Conservation (phyloP, 2,113 vertebrate species). For the Sapayoa aenigma region DNA sequence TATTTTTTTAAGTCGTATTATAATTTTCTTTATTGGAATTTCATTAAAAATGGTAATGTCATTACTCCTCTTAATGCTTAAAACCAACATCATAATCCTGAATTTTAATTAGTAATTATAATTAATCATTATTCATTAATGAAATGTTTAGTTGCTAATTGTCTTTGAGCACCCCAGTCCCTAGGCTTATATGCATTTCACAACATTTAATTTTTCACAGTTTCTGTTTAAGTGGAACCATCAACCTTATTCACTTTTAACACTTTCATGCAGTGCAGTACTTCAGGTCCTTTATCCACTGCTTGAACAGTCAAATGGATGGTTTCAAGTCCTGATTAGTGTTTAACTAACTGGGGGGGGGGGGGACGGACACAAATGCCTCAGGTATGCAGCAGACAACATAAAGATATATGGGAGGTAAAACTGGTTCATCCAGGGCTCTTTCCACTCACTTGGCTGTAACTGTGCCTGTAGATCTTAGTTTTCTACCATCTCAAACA, state of each 20-base stretch:
- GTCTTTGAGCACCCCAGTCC: slow-evolving; percentile 78
- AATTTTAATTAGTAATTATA: slow-evolving; percentile 86
- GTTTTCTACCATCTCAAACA: background rate
- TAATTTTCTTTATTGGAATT: slow-evolving; percentile 74
- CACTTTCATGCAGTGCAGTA: background rate
- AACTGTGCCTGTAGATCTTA: background rate
- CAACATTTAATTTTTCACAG: slow-evolving; percentile 64
- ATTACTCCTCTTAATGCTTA: slow-evolving; percentile 77
- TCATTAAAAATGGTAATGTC: slow-evolving; percentile 82
- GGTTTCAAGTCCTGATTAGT: background rate
- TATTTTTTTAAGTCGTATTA: slow-evolving; percentile 62
- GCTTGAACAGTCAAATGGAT: background rate
- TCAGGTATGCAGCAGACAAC: background rate
- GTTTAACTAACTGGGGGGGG: background rate
- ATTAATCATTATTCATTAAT: slow-evolving; percentile 87
- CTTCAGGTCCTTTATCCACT: background rate
- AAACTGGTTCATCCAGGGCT: background rate
- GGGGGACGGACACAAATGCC: too few species aligned
- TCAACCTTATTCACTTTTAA: slow-evolving; percentile 53
- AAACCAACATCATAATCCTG: slow-evolving; percentile 82
- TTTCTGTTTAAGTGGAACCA: slow-evolving; percentile 59
- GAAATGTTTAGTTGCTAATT: slow-evolving; percentile 82
- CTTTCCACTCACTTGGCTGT: background rate
- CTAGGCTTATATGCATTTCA: slow-evolving; percentile 72
- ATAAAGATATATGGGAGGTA: background rate